Evolutionary conservation across 2,113 vertebrate species (phyloP), one percentile per base, ranked within the genome.

Genomic region (Condylura cristata): DNA sequence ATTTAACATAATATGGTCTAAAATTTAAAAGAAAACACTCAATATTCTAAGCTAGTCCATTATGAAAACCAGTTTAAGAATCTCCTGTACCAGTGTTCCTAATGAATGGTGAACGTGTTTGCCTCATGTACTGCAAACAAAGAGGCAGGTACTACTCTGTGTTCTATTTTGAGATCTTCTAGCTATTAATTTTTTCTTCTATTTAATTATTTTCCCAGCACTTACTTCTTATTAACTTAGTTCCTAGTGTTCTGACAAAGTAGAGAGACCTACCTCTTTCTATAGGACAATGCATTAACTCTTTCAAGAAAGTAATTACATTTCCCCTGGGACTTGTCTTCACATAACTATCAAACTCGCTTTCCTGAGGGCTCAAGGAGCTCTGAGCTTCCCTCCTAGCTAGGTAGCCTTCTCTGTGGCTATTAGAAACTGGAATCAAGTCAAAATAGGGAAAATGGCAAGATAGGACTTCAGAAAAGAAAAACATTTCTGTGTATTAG

Each of bases 11-110:
- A 82, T 51, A 78, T 24, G 63, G 13, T 53, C 66, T 89, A 63
- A 65, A 86, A 78, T 79, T 71, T 78, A 88, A 65, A 88, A 75
- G 16, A 2, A 82, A 90, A 87, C 51, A 85, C 74, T 95, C 89
- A 87, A 82, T 78, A 60, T 51, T 44, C 34, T 72, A 48, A 81
- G 89, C 44, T 76, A 92, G 16, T 60, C 26, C 37, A 90, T 81
- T n/a, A 6, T 86, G 30, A 6, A 72, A 14, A 87, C 7, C 41
- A 81, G 32, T 41, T 71, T 81, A 93, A 95, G 20, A 71, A 86
- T 65, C 51, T 37, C 41, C 61, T 24, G 5, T 32, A 72, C 13
- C 82, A 58, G 5, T 34, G 12, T 76, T 26, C 68, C 5, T 90
- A 41, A 34, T 75, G 28, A 20, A 84, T 37, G 10, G 26, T 48